Conservation (phyloP, 2,113 vertebrate genomes). For the Ictalurus punctatus region DNA sequence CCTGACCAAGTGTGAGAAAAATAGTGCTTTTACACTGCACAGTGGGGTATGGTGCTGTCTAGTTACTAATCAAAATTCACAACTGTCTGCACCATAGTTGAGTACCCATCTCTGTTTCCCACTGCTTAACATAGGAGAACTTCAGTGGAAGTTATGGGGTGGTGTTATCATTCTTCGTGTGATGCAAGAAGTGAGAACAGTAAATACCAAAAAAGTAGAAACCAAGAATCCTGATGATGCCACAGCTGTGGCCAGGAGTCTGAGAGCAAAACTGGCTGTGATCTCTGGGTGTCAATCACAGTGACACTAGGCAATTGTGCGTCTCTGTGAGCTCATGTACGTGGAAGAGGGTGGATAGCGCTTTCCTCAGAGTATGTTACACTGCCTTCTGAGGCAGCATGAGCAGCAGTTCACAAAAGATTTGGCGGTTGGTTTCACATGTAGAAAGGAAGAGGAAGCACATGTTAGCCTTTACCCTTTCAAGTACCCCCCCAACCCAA, state of each 20-base stretch:
- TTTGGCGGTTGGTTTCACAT: neutral
- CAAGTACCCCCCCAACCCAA: no score
- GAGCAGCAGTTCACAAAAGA: neutral
- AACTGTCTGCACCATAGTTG: neutral
- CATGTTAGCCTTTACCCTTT: neutral
- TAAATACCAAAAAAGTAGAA: neutral
- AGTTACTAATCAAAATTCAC: neutral
- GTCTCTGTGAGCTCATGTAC: neutral
- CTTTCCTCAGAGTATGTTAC: neutral
- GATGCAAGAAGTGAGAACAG: neutral
- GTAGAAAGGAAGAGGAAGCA: neutral
- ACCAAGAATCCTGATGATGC: neutral
- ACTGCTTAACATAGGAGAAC: neutral
- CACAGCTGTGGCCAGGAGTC: neutral
- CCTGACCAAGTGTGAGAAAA: neutral
- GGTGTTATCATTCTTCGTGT: neutral
- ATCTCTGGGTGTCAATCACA: neutral
- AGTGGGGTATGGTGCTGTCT: no score
- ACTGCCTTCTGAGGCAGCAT: neutral
- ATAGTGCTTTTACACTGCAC: neutral
- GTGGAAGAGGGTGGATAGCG: neutral
- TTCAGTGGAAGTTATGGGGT: neutral
- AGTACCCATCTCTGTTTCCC: neutral
- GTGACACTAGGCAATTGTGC: neutral
- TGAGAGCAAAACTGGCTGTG: neutral